phyloP scores from a whole-genome alignment of 2,888 invertebrate genomes.

The Protonemura montana region DNA sequence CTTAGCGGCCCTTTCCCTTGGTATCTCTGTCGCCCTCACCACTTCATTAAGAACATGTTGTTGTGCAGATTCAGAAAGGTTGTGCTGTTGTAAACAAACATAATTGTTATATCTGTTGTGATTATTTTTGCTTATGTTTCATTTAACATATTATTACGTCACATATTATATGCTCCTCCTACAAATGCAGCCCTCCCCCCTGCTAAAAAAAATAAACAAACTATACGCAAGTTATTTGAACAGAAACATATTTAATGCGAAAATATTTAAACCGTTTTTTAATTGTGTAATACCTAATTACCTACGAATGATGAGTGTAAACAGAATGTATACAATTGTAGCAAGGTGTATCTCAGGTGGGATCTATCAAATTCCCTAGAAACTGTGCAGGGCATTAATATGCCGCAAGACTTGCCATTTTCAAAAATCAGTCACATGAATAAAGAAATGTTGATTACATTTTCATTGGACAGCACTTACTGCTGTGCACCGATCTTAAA shows the following conservation, averaged over 20 bases:
- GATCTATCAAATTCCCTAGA: slow-evolving; percentile 46
- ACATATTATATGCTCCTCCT: slow-evolving; percentile 34
- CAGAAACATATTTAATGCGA: slow-evolving; percentile 51
- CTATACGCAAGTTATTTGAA: slow-evolving; percentile 61
- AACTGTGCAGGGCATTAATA: slow-evolving; percentile 27
- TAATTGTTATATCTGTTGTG: slow-evolving; percentile 62
- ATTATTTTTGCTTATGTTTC: slow-evolving; percentile 58
- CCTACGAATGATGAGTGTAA: slow-evolving; percentile 25
- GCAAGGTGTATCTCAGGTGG: slow-evolving; percentile 62
- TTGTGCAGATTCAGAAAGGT: slow-evolving; percentile 57
- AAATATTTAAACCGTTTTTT: slow-evolving; percentile 24
- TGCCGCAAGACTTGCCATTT: slow-evolving; percentile 37
- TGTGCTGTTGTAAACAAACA: slow-evolving; percentile 61
- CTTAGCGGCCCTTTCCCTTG: slow-evolving; percentile 24
- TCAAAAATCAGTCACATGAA: slow-evolving; percentile 27
- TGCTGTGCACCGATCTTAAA: background rate
- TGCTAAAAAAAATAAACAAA: no score
- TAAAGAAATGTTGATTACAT: background rate
- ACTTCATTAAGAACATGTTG: slow-evolving; percentile 49
- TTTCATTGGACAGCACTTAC: slow-evolving; percentile 1
- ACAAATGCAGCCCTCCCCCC: background rate
- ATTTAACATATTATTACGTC: slow-evolving; percentile 42
- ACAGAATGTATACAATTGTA: slow-evolving; percentile 59
- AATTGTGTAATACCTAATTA: background rate
- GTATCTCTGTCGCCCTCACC: slow-evolving; percentile 46